phyloP scores from a whole-genome alignment of 1,140 invertebrate genomes.

The Cecropterus lyciades region DNA sequence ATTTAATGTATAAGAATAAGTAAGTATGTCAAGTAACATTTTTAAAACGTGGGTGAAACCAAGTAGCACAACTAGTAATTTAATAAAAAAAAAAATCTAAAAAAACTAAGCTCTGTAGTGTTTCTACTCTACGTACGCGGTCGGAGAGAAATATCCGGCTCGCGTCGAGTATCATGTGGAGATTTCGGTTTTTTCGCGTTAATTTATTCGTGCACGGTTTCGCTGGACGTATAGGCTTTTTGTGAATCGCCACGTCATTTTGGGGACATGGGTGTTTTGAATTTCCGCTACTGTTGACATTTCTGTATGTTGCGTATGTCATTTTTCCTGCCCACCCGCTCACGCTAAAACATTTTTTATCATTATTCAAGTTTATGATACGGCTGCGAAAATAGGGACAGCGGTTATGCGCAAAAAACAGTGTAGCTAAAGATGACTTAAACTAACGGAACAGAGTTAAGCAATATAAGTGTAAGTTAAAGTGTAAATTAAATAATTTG shows the following conservation, averaged over 20 bases:
- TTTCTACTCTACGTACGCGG: neutral
- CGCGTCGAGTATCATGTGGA: constrained; percentile 41
- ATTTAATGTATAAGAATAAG: no score
- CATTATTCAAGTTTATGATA: neutral
- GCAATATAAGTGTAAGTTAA: no score
- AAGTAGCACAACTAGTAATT: no score
- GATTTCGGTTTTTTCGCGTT: constrained; percentile 41
- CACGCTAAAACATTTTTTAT: neutral
- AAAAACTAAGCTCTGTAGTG: neutral
- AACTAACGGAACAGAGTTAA: no score
- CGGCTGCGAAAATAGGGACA: no score
- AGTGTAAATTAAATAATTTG: no score
- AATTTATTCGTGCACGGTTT: constrained; percentile 42
- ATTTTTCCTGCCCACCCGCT: neutral
- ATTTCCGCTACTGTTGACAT: constrained; percentile 10
- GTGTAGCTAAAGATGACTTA: no score
- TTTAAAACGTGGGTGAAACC: no score
- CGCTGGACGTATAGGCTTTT: constrained; percentile 18
- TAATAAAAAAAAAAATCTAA: no score
- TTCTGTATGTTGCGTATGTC: constrained; percentile 1
- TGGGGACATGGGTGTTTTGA: constrained; percentile 26
- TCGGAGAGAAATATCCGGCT: constrained; percentile 46
- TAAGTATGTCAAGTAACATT: no score
- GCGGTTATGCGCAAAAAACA: no score
- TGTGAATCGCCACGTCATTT: constrained; percentile 22